Base-by-base conservation (phyloP, 2,113 vertebrate species). In the Actinemys pallida region DNA sequence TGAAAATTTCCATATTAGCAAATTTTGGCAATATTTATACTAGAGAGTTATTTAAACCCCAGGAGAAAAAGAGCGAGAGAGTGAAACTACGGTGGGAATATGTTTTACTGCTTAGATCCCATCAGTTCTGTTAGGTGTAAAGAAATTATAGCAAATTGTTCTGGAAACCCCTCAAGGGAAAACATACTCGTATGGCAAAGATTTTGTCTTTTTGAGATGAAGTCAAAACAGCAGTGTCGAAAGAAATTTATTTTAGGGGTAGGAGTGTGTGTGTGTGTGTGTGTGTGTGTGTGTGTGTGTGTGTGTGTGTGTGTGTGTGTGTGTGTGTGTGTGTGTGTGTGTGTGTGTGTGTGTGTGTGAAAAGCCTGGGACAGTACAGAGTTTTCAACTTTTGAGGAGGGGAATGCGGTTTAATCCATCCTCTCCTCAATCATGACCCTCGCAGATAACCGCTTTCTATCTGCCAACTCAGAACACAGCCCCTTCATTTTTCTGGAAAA, bases 171-270 rank as follows among this genome's bases (percentile, higher is more conserved):
- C 98, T 97, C 94, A 49, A 94, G 97, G 97, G 97, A 94, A 96
- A 95, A 96, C 86, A 91, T 57, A 53, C 95, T 95, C n/a, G 91
- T 50, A 75, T 83, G 88, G 90, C 90, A 95, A 93, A 96, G 97
- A 95, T 95, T 97, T 97, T 97, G 97, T 92, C 98, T 98, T 98
- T 95, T 95, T 91, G 92, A 97, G 90, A 94, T n/a, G 89, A 95
- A 97, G 97, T 97, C 96, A 95, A 97, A 98, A 96, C 97, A 93
- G 72, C 52, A 54, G 94, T 90, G 96, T 96, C 85, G 90, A 93
- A 62, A 22, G 95, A 75, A 90, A 87, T 31, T 85, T 75, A 22
- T 84, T 92, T 92, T 87, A 31, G 94, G 76, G 89, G 84, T 31
- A 35, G 59, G 57, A 49, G 49, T 50, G 3, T 3, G 8, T 35